Conservation (phyloP, 2,888 invertebrate genomes). For the Ephialtes manifestator region DNA sequence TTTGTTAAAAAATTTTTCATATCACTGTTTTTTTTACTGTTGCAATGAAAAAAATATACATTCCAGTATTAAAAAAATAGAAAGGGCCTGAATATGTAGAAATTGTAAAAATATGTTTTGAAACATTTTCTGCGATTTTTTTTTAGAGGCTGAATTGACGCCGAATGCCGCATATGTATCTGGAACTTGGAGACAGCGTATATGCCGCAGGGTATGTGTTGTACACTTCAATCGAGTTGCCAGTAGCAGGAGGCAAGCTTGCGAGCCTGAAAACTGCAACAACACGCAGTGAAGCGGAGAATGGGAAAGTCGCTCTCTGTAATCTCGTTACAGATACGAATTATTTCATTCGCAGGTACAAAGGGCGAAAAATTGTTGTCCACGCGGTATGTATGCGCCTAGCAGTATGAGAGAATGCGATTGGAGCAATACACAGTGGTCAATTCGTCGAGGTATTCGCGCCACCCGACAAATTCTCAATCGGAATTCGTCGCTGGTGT, state of each 20-base stretch:
- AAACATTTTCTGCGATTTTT: too few species aligned
- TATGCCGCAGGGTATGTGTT: background rate
- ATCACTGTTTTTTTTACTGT: too few species aligned
- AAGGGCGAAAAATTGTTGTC: conserved; percentile 48
- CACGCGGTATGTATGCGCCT: background rate
- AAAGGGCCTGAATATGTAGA: too few species aligned
- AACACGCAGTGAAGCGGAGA: conserved; percentile 25
- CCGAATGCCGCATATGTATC: too few species aligned
- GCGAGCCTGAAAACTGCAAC: conserved; percentile 21
- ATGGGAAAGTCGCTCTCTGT: conserved; percentile 28
- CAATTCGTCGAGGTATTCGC: conserved; percentile 29
- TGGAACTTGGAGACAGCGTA: conserved; percentile 1
- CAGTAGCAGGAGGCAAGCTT: conserved; percentile 15
- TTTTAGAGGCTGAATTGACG: too few species aligned
- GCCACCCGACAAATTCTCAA: conserved; percentile 28
- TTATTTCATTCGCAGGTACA: conserved; percentile 52
- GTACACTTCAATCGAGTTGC: conserved; percentile 33
- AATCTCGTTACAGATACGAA: conserved; percentile 49
- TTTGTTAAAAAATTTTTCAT: too few species aligned
- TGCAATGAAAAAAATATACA: too few species aligned
- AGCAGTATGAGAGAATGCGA: background rate
- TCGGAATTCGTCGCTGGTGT: conserved; percentile 36
- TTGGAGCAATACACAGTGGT: background rate
- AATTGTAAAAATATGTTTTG: too few species aligned
- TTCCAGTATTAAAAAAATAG: too few species aligned